Conservation (phyloP, 2,113 vertebrate species). For the Meriones unguiculatus region DNA sequence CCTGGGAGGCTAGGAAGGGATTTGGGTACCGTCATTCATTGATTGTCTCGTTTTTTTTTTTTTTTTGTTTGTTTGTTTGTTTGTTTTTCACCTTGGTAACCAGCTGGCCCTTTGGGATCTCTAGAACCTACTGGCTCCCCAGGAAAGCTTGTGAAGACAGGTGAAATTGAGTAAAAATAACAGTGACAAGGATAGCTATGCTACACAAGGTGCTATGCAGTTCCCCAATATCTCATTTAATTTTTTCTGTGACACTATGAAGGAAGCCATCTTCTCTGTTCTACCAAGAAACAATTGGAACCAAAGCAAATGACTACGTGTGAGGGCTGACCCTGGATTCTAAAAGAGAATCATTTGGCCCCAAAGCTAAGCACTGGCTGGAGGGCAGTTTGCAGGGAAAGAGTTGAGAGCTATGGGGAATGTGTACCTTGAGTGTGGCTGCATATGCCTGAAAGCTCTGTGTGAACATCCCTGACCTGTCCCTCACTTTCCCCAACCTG, state of each 20-base stretch:
- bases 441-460: not conserved
- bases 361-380: not conserved
- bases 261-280: not conserved
- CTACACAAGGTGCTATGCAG: not conserved
- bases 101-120: not conserved
- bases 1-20: not conserved
- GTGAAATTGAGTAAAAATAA: not conserved
- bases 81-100: not conserved
- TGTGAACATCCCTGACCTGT: not conserved
- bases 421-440: not conserved
- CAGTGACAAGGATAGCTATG: not conserved
- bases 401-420: not conserved
- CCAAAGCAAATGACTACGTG: not conserved
- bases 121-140: not conserved
- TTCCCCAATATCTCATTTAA: slow-evolving; percentile 41
- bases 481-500: not conserved
- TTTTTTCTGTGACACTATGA: not conserved
- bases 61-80: not conserved
- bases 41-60: not conserved
- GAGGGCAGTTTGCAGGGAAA: not conserved
- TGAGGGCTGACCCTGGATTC: not conserved
- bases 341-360: not conserved
- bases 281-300: not conserved
- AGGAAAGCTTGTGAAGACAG: not conserved
- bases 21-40: not conserved